These are phyloP conservation scores for Yponomeuta malinellus DNA, from an alignment of 2,888 invertebrate genomes.

Conservation along the genomic window DNA sequence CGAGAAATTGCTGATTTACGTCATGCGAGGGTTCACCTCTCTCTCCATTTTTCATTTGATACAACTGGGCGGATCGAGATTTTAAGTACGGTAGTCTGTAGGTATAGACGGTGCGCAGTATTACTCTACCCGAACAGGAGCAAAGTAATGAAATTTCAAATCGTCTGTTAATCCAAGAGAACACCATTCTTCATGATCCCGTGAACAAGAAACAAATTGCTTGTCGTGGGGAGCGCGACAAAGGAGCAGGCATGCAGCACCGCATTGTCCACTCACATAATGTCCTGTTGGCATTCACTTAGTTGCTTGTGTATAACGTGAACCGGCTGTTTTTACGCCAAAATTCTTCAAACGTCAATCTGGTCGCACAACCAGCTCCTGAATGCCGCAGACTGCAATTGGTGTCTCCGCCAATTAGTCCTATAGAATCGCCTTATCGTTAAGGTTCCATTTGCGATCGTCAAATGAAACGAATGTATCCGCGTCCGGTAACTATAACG, in stretches of 20 bases:
- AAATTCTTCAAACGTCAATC: constrained; percentile 28
- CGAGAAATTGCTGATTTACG: constrained; percentile 48
- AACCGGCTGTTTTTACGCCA: constrained; percentile 27
- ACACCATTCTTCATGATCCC: constrained; percentile 7
- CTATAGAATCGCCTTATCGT: background rate
- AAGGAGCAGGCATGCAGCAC: constrained; percentile 36
- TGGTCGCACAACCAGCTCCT: constrained; percentile 26
- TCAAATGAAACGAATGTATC: background rate
- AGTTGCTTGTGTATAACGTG: constrained; percentile 26
- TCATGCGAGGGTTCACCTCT: constrained; percentile 27
- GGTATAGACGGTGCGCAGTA: background rate
- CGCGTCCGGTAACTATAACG: background rate
- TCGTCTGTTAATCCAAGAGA: constrained; percentile 5
- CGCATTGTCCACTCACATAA: constrained; percentile 43
- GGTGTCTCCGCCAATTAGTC: constrained; percentile 9
- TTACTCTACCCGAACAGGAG: background rate
- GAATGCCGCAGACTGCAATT: constrained; percentile 20
- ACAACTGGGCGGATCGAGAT: constrained; percentile 13
- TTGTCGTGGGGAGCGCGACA: constrained; percentile 38
- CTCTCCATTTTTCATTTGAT: constrained; percentile 30
- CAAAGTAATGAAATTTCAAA: constrained; percentile 3
- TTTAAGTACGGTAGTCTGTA: background rate
- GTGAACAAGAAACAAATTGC: constrained; percentile 44
- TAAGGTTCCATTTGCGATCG: background rate
- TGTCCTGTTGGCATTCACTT: constrained; percentile 35